phyloP scores from a whole-genome alignment of 2,113 vertebrate species.

The Corythornis vintsioides region DNA sequence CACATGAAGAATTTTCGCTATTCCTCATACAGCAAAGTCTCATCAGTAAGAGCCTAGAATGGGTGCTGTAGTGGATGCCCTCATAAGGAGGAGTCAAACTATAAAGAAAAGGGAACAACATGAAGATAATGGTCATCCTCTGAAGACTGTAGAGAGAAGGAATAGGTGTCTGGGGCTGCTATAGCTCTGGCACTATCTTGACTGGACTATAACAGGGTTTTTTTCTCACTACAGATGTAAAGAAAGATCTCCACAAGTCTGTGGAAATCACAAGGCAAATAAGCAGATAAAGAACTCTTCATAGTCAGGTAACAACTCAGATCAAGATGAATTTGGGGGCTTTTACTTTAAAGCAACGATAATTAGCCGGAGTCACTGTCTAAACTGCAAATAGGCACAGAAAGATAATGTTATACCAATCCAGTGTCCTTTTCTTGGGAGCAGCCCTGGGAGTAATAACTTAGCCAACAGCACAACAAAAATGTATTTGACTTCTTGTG shows the following conservation, averaged over 20 bases:
- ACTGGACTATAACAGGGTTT: not conserved
- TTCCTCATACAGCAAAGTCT: not conserved
- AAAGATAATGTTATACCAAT: not conserved
- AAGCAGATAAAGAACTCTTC: not conserved
- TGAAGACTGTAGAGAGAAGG: not conserved
- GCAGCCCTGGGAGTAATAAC: not conserved
- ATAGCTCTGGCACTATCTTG: not conserved
- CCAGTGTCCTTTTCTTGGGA: not conserved
- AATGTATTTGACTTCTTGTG: not conserved
- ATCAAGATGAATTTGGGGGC: not conserved
- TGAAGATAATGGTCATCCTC: rapidly evolving
- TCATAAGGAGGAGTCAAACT: not conserved
- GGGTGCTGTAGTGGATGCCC: not conserved
- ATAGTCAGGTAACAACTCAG: not conserved
- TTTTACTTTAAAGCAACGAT: not conserved
- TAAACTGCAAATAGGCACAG: not conserved
- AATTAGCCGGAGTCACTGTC: not conserved
- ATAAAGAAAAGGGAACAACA: not conserved
- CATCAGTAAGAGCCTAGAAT: not conserved
- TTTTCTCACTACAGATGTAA: not conserved
- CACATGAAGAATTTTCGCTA: not conserved
- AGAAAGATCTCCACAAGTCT: not conserved
- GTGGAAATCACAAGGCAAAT: not conserved
- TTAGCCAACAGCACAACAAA: not conserved
- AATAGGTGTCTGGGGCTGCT: not conserved